Evolutionary conservation across 2,888 invertebrate species (phyloP), one percentile per base, ranked within the genome.

Genomic region (Coenonympha glycerion): DNA sequence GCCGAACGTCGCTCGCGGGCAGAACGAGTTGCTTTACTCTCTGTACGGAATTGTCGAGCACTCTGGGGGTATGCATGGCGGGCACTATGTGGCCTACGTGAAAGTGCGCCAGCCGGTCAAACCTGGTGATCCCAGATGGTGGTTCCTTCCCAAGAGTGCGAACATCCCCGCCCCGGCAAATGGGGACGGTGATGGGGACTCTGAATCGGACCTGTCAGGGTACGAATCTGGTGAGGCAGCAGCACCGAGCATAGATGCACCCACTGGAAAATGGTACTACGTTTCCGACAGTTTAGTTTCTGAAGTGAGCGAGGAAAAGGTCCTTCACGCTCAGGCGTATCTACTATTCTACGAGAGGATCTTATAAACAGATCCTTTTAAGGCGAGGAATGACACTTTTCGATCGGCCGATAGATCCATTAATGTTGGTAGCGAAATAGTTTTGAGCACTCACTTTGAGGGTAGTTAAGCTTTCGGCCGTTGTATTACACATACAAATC

Each of bases 41-140:
- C 84, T 99, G 46, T 99, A 97, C 67, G 99, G 97, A 0, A 92
- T 99, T 0, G 98, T 99, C 2, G 97, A 96, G 70, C 99, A 99
- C 73, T 93, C 94, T 47, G 99, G 99, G 0, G 92, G 93, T 3
- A 91, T 98, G 75, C 93, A 93, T 68, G 95, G 96, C 2, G 90
- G 90, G 0, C 90, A 91, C 59, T 99, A 99, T 72, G 95, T 97
- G 1, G 97, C 98, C 4, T 99, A 96, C 69, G 95, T 99, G 1
- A 97, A 97, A 87, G 94, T 95, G 6, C 86, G 94, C n/a, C 78
- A 89, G 15, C 89, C 90, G 5, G 73, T 93, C 26, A 79, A 85
- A 22, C 73, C 88, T 1, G 89, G 90, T n/a, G 92, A 92, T 65
- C 89, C 90, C 6, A 88, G 92, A 8, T 93, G 93, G 92, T 89